Evolutionary conservation across 2,888 invertebrate species (phyloP).

Genomic region (Branchellion lobata): DNA sequence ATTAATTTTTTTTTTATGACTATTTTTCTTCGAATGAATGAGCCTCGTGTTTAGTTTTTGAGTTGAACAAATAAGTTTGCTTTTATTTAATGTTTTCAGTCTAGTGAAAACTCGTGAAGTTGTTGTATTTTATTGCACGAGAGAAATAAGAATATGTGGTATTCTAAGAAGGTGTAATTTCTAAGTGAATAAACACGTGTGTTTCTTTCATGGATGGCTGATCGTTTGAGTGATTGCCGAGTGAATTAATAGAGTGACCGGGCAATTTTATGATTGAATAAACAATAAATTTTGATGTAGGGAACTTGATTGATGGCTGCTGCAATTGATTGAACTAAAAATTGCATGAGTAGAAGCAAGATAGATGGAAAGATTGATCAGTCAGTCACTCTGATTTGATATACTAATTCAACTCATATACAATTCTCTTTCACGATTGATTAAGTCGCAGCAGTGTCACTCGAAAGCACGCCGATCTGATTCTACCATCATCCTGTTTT

Average conservation of each 20-base stretch:
- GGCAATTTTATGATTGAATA: conserved; percentile 6
- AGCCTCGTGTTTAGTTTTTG: no score
- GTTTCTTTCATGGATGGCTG: background rate
- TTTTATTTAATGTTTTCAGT: no score
- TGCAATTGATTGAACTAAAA: background rate
- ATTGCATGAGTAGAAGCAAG: conserved; percentile 2
- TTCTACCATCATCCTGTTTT: background rate
- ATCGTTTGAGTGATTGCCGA: conserved; percentile 4
- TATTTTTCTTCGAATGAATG: no score
- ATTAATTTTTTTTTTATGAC: no score
- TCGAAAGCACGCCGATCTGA: background rate
- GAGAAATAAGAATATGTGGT: no score
- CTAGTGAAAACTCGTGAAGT: no score
- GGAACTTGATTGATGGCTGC: background rate
- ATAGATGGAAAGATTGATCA: background rate
- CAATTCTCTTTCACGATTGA: background rate
- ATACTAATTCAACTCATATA: background rate
- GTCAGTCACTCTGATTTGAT: background rate
- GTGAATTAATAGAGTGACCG: background rate
- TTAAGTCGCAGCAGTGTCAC: background rate
- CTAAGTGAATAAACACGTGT: no score
- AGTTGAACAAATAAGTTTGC: no score
- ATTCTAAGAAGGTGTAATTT: no score
- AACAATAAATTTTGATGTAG: conserved; percentile 14
- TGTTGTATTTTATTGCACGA: no score